Conservation (phyloP, 2,888 invertebrate genomes). For the Eupeodes luniger region DNA sequence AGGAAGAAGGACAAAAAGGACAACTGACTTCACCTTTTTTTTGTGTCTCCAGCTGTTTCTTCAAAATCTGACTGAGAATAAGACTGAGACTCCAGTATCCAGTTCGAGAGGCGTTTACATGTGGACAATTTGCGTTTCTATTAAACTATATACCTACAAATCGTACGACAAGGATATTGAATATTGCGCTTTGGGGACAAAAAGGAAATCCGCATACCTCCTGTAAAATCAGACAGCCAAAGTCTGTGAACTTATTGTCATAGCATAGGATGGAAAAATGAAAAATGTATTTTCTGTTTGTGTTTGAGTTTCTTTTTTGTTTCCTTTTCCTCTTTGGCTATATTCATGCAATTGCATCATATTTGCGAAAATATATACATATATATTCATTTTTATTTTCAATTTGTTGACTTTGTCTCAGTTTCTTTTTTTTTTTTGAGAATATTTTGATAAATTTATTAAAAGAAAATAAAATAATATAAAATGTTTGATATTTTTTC, state of each 20-base stretch:
- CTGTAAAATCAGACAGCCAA: slow-evolving; percentile 17
- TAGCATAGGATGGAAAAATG: slow-evolving; percentile 20
- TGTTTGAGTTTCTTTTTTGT: neutral
- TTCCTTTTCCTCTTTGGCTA: too few relatives aligned
- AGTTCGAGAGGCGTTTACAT: slow-evolving; percentile 29
- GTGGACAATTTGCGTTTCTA: slow-evolving; percentile 50
- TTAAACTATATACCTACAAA: slow-evolving; percentile 20
- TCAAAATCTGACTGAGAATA: neutral
- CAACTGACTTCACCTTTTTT: neutral
- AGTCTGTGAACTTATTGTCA: slow-evolving; percentile 23
- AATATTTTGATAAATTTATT: slow-evolving; percentile 13
- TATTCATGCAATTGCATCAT: slow-evolving; percentile 28
- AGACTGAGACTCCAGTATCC: neutral
- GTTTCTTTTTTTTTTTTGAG: neutral
- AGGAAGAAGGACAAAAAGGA: neutral
- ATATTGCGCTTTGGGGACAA: slow-evolving; percentile 15
- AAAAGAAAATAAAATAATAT: neutral
- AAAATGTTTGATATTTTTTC: slow-evolving; percentile 2
- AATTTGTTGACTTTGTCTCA: slow-evolving; percentile 26
- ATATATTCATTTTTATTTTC: neutral
- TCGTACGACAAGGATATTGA: slow-evolving; percentile 1
- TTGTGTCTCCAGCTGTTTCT: neutral
- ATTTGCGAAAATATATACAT: neutral
- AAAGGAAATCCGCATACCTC: slow-evolving; percentile 15
- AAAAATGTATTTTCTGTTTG: slow-evolving; percentile 24